Base-by-base conservation (phyloP, 2,888 invertebrate species). In the Morpho achilles region DNA sequence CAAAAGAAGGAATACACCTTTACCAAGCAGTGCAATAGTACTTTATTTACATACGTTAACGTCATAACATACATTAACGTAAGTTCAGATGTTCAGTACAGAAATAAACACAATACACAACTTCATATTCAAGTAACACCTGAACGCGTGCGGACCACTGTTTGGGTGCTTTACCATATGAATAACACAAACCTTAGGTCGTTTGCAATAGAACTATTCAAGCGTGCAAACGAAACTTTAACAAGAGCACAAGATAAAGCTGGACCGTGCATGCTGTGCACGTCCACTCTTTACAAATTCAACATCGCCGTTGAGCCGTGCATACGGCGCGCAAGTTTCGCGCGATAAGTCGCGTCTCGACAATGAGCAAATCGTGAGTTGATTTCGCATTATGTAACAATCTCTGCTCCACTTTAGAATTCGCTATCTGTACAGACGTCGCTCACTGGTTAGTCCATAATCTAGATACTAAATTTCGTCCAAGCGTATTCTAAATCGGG, bases 271-370 rank as follows among this genome's bases (percentile, higher is more conserved):
- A 88, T 84, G 82, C 87, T 72, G 72, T 78, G 78, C 88, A 88
- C 89, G 87, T 87, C 84, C 72, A 81, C 86, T 85, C 87, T 87
- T 88, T 85, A 86, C 88, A 86, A 87, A 87, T 85, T 88, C 87
- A 75, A 72, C 75, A 75, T 75, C 83, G 85, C 84, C 82, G 80
- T 79, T 84, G 78, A 80, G 74, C 81, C 80, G 84, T 86, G 87
- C 87, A 84, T 71, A 74, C 68, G 67, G 73, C 75, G 84, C 82
- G 80, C 82, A 87, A 89, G 84, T 87, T 88, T 80, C 76, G 75
- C 70, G 76, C 80, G 85, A 85, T 86, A 87, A 84, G 80, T 81
- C 76, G 73, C 69, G 71, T 73, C 72, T 72, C 74, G 69, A 82
- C 81, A 81, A 83, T 82, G 84, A 76, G 73, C 68, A 72, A 68